Conservation (phyloP, 2,888 invertebrate genomes). For the Antheraea assamensis region DNA sequence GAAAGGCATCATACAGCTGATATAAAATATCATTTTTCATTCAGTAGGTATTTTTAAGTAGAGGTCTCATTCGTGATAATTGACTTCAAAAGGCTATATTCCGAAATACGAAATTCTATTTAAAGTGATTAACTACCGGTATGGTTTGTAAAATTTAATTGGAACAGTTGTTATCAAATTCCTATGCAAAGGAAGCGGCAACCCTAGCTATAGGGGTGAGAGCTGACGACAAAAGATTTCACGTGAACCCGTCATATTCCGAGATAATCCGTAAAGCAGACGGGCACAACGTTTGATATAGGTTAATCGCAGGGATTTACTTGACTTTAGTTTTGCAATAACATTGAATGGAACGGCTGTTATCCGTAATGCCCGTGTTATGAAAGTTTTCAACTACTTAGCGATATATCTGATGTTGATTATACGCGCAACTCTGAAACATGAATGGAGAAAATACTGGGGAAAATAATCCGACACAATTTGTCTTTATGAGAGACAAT, state of each 20-base stretch:
- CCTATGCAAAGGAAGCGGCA: background rate
- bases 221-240: slow-evolving; percentile 24
- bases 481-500: slow-evolving; percentile 12
- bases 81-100: background rate
- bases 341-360: slow-evolving; percentile 51
- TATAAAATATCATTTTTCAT: background rate
- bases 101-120: background rate
- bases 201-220: slow-evolving; percentile 15
- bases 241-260: slow-evolving; percentile 51
- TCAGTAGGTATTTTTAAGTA: background rate
- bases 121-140: background rate
- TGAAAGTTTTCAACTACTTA: slow-evolving; percentile 49
- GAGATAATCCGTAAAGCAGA: slow-evolving; percentile 49
- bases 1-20: background rate
- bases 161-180: background rate
- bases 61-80: background rate
- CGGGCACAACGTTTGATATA: slow-evolving; percentile 49
- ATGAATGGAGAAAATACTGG: slow-evolving; percentile 9
- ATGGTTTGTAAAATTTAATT: background rate
- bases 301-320: slow-evolving; percentile 62
- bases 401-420: slow-evolving; percentile 28
- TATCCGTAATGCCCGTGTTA: slow-evolving; percentile 48
- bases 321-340: slow-evolving; percentile 61
- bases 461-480: slow-evolving; percentile 1
- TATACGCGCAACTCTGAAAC: slow-evolving; percentile 17